Evolutionary conservation across 2,797 vertebrate genomes (phyloP).

Genomic region (Lacerta bilineata): DNA sequence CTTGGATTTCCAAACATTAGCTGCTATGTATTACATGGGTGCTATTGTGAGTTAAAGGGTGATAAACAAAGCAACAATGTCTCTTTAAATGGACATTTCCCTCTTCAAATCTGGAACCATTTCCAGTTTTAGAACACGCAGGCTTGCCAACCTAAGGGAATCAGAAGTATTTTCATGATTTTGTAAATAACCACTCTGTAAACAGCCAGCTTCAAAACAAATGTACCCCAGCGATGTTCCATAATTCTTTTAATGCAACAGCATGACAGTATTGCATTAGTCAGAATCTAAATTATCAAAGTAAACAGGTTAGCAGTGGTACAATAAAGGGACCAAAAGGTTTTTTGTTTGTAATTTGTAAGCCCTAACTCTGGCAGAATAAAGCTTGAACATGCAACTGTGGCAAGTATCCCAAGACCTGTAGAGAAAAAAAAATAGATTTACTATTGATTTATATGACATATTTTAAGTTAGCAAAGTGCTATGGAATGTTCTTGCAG

Average conservation of each 20-base stretch:
- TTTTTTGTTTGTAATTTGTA: background rate
- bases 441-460: background rate
- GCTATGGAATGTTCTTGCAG: background rate
- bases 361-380: background rate
- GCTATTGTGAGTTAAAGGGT: constrained; percentile 5
- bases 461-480: background rate
- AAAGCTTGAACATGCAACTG: background rate
- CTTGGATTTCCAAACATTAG: background rate
- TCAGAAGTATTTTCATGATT: background rate
- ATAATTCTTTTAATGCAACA: rapidly evolving
- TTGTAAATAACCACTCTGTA: constrained; percentile 6
- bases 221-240: background rate
- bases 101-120: constrained; percentile 14
- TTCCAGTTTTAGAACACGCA: background rate
- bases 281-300: background rate
- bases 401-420: background rate
- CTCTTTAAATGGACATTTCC: constrained; percentile 7
- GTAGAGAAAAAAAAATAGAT: background rate
- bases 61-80: background rate
- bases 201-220: background rate
- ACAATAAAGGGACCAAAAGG: background rate
- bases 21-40: background rate
- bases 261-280: background rate
- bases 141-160: background rate
- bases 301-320: background rate